Evolutionary conservation across 2,113 vertebrate genomes (phyloP).

Genomic region (Corythornis madagascariensis): DNA sequence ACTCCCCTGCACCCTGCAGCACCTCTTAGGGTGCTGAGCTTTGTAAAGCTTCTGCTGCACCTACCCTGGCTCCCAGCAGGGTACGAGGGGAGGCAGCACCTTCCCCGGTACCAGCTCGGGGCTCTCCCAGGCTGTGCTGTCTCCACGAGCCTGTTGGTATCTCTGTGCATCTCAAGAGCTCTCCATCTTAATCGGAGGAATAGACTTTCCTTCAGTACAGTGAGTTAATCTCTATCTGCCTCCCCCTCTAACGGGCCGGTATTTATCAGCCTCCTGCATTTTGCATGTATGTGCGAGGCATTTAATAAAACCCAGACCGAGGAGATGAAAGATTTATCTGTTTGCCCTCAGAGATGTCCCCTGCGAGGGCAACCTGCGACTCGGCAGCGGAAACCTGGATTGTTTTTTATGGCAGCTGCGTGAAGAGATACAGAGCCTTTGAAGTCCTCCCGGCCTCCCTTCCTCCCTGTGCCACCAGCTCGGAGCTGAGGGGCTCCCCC

Average conservation of each 20-base stretch:
- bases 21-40: background rate
- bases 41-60: background rate
- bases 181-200: background rate
- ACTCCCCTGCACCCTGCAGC: background rate
- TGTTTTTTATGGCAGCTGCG: slow-evolving; percentile 61
- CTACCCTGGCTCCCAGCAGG: fast-evolving
- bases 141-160: background rate
- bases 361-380: slow-evolving; percentile 51
- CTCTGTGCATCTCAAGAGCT: background rate
- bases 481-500: background rate
- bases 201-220: background rate
- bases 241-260: background rate
- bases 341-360: slow-evolving; percentile 66
- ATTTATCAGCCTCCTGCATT: slow-evolving; percentile 30
- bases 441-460: background rate
- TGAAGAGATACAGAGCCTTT: slow-evolving; percentile 59
- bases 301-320: slow-evolving; percentile 62
- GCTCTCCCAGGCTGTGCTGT: background rate
- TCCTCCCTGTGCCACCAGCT: background rate
- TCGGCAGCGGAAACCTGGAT: slow-evolving; percentile 62
- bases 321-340: slow-evolving; percentile 70
- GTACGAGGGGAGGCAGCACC: background rate
- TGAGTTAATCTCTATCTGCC: background rate
- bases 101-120: background rate
- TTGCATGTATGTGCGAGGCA: slow-evolving; percentile 46